Evolutionary conservation across 64 coral and sea anemone genomes (phyloP), one percentile per base, ranked within the genome.

Genomic region (Hydrozoanthus tunicans): DNA sequence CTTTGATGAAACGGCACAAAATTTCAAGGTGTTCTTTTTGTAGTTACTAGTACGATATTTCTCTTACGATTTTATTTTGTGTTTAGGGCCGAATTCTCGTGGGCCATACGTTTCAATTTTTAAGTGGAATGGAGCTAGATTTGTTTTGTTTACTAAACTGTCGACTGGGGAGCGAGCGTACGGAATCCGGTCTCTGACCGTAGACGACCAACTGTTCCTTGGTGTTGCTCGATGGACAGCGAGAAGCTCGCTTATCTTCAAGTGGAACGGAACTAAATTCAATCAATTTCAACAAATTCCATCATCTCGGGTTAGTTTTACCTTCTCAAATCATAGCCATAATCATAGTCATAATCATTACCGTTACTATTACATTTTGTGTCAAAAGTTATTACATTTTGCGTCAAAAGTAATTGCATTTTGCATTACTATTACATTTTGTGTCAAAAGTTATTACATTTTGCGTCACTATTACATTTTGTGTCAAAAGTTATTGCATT

Each of bases 81-180:
- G 64, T 53, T 68, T 27, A 96, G 94, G 94, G 5, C 94, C 94
- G 32, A 77, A 80, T 27, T 59, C 95, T n/a, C 95, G 95, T 17
- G 92, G 92, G 14, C 82, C 77, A 1, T 94, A 94, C 59, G 92
- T 79, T 5, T 82, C 73, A 20, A 83, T 96, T 84, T 96, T 91
- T 71, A 96, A 96, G 72, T 96, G 95, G 95, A 92, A 91, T 79
- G 92, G 95, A 10, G 72, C 89, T 23, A 94, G 88, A 54, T 96
- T 96, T 65, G 92, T 92, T 53, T 43, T 85, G 59, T 83, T 82
- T 53, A 77, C 93, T 51, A 90, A 81, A 14, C 26, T 96, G 59
- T 55, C 62, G 55, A 94, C 95, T 8, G 95, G 74, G 53, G 92
- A 94, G 78, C 77, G 90, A n/a, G 89, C 95, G 0, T 96, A 96